Conservation (phyloP, 2,113 vertebrate species). For the Trichomycterus rosablanca region DNA sequence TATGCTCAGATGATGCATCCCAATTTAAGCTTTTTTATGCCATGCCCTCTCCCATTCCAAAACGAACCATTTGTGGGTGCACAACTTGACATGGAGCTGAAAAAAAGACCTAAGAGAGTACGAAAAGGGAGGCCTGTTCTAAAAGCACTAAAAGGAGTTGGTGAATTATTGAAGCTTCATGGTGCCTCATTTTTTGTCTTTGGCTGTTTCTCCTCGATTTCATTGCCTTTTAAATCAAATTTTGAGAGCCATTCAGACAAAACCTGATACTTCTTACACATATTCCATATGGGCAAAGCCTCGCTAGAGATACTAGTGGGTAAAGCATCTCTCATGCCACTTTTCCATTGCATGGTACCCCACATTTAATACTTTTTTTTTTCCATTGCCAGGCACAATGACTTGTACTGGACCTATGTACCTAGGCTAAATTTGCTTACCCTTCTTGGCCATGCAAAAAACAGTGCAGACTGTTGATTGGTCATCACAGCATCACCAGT, state of each 20-base stretch:
- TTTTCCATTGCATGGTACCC: too few relatives aligned
- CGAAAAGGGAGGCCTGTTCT: slow-evolving; percentile 50
- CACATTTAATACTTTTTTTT: too few relatives aligned
- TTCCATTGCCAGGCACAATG: too few relatives aligned
- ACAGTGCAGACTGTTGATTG: too few relatives aligned
- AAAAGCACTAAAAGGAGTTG: slow-evolving; percentile 72
- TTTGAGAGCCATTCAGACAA: slow-evolving; percentile 3
- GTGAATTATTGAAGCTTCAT: slow-evolving; percentile 65
- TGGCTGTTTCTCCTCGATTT: slow-evolving; percentile 63
- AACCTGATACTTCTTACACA: too few relatives aligned
- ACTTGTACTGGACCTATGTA: too few relatives aligned
- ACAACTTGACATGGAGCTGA: slow-evolving; percentile 71
- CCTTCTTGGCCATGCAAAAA: too few relatives aligned
- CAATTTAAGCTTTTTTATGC: slow-evolving; percentile 67
- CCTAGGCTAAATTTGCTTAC: too few relatives aligned
- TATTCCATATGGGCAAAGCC: too few relatives aligned
- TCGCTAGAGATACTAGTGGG: slow-evolving; percentile 2
- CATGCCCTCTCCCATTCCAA: slow-evolving; percentile 44
- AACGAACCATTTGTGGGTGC: slow-evolving; percentile 67
- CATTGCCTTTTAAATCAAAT: slow-evolving; percentile 1
- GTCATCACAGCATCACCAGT: too few relatives aligned
- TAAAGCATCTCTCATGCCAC: too few relatives aligned
- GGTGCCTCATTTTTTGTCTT: slow-evolving; percentile 52
- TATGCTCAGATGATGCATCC: slow-evolving; percentile 59
- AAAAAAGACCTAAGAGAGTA: slow-evolving; percentile 62